Evolutionary conservation across 1,140 invertebrate species (phyloP), one percentile per base, ranked within the genome.

Genomic region (Anastrepha ludens): DNA sequence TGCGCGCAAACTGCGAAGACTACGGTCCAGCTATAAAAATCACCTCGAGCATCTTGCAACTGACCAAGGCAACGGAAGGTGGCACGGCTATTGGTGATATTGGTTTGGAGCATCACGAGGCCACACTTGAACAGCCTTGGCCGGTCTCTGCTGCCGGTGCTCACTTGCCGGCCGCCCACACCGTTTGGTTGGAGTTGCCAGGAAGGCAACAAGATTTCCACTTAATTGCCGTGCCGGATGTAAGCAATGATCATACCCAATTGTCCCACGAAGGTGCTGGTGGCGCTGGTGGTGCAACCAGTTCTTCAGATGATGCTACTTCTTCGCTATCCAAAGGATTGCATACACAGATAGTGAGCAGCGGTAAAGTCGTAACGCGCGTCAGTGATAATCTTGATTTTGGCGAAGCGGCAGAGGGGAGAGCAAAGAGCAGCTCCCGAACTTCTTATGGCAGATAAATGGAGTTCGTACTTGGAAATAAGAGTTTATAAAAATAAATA

Each of bases 1-100:
- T 20, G 5, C 17, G 15, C 6, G 64, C 64, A 7, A 8, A 67
- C 17, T 20, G 5, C 39, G 15, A 6, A 20, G 90, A 44, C 5
- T 88, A 90, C 74, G 90, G 90, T 15, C 90, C 91, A 0, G 87
- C 89, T 4, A 89, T 91, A 86, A 90, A 91, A 60, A 91, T 91
- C 2, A 91, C 86, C 39, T 91, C 91, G 0, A 88, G 91, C 6
- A 87, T 91, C 20, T 85, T 91, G 8, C 90, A 91, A 4, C 81
- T 91, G n/a, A 60, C 87, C 39, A 87, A 87, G 3, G 86, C 90
- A 3, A 29, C 2, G 8, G 47, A 81, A 47, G 74, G 74, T 2
- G 29, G 47, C 17, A 55, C 47, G 1, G 0, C 47, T 11, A 13
- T 29, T 13, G 74, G 88, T 13, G 62, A 86, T 62, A 44, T 86